Conservation (phyloP, 2,797 vertebrate species). For the Lepidocolaptes lacrymiger region DNA sequence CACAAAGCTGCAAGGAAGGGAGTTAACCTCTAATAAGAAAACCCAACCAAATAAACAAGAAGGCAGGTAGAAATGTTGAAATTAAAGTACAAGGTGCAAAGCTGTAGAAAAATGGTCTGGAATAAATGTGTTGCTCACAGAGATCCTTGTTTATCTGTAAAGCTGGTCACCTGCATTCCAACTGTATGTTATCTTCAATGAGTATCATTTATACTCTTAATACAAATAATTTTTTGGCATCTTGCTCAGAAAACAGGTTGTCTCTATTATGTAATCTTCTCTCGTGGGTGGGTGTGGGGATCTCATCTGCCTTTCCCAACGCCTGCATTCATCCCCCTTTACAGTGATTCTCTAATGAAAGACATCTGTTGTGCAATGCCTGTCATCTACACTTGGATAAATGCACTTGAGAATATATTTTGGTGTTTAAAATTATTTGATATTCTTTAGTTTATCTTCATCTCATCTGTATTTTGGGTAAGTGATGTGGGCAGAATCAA, state of each 20-base stretch:
- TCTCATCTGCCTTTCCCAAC: slow-evolving; percentile 32
- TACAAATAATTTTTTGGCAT: slow-evolving; percentile 7
- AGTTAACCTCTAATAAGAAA: background rate
- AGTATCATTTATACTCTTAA: background rate
- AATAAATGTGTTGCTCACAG: background rate
- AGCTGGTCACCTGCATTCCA: background rate
- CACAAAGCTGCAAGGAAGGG: background rate
- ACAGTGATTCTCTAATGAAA: slow-evolving; percentile 49
- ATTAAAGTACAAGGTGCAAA: background rate
- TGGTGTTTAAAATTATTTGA: background rate
- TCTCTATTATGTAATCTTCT: slow-evolving; percentile 44
- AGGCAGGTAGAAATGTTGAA: background rate
- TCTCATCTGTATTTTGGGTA: background rate
- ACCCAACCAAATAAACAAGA: background rate
- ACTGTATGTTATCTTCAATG: background rate
- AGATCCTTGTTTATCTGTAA: background rate
- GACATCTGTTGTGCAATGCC: slow-evolving; percentile 51
- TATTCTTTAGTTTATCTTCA: background rate
- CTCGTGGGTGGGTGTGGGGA: slow-evolving; percentile 33
- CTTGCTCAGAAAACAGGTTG: slow-evolving; percentile 38
- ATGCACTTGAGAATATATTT: background rate
- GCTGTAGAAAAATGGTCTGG: background rate
- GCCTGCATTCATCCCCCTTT: background rate
- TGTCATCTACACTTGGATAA: background rate
- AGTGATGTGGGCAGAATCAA: background rate